phyloP scores from a whole-genome alignment of 2,797 vertebrate species.

The Trichosurus vulpecula region DNA sequence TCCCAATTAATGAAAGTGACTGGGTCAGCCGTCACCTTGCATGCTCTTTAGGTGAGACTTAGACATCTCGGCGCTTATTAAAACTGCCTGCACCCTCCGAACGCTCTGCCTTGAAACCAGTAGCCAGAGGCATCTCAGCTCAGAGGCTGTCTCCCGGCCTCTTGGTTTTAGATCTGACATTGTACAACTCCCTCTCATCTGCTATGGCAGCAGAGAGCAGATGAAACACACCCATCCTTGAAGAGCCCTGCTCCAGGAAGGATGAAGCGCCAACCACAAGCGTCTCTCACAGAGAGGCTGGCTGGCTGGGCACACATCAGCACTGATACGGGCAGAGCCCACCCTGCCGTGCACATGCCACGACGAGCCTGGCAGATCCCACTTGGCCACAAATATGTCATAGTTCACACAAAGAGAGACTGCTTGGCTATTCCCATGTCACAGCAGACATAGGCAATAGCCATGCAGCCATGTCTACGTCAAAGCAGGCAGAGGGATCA shows the following conservation, averaged over 20 bases:
- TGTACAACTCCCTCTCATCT: conserved; percentile 71
- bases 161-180: conserved; percentile 82
- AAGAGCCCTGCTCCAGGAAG: conserved; percentile 69
- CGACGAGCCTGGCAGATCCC: neutral
- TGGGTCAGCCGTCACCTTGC: conserved; percentile 93
- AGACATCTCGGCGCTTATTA: conserved; percentile 85
- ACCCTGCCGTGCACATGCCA: neutral
- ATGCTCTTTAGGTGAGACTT: conserved; percentile 90
- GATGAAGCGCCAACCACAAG: conserved; percentile 67
- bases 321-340: neutral
- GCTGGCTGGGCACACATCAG: neutral
- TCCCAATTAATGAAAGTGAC: conserved; percentile 97
- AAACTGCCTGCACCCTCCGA: conserved; percentile 80
- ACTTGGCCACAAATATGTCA: neutral
- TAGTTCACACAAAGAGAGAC: neutral
- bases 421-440: neutral
- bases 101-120: conserved; percentile 81
- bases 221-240: conserved; percentile 65
- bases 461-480: neutral
- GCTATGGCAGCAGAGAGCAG: conserved; percentile 78
- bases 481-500: neutral
- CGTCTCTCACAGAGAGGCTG: neutral
- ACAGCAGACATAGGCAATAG: neutral
- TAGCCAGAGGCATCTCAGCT: conserved; percentile 82
- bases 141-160: conserved; percentile 84